Percentiles rank a stretch among this genome's conserved stretches.
Conservation (phyloP, 1,140 invertebrate species). For the Drosophila grimshawi region DNA sequence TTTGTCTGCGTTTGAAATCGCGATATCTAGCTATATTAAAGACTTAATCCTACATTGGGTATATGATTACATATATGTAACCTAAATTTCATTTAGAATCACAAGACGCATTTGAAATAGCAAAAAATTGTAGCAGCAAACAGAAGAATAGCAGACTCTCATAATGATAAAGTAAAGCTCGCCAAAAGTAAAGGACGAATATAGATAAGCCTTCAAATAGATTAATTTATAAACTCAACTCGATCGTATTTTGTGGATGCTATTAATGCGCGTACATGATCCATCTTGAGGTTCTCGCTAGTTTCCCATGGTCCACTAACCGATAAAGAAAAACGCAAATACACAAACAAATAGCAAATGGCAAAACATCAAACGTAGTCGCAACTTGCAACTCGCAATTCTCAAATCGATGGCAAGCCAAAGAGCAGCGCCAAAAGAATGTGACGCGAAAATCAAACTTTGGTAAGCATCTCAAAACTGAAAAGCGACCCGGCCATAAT, state of each 20-base stretch:
- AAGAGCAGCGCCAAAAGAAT: conserved; percentile 72
- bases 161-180: no score
- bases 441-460: conserved; percentile 53
- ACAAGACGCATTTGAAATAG: no score
- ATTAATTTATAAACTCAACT: neutral
- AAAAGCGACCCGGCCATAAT: conserved; percentile 54
- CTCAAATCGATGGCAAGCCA: conserved; percentile 45
- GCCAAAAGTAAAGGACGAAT: no score
- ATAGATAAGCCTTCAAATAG: neutral
- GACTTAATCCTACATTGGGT: neutral
- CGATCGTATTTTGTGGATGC: conserved; percentile 43
- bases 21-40: neutral
- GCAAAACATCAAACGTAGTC: conserved; percentile 35
- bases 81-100: no score
- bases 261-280: conserved; percentile 35
- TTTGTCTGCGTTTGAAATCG: conserved; percentile 18
- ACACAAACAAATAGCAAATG: conserved; percentile 12
- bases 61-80: no score
- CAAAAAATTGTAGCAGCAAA: no score
- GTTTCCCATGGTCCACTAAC: conserved; percentile 78
- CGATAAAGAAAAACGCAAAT: conserved; percentile 44
- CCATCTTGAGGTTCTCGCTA: neutral
- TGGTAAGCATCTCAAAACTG: conserved; percentile 35
- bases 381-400: conserved; percentile 8
- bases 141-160: no score